These are phyloP conservation scores for Cydia fagiglandana DNA, from an alignment of 1,140 invertebrate genomes.

Conservation along the genomic window DNA sequence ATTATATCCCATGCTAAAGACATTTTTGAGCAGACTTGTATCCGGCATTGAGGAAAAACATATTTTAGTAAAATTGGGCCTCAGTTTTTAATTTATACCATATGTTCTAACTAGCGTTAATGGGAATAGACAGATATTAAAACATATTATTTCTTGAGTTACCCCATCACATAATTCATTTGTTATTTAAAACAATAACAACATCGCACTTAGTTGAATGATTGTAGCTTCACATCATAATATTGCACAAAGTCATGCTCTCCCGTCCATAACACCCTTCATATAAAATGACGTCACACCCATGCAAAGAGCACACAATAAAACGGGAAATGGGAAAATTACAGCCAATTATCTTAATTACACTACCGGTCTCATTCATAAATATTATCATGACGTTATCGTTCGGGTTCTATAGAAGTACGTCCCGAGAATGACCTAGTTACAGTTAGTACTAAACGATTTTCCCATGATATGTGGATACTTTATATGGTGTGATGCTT, in stretches of 20 bases:
- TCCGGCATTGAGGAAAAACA: too few relatives aligned
- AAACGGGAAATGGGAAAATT: conserved; percentile 26
- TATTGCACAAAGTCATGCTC: not conserved
- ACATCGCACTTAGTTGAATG: too few relatives aligned
- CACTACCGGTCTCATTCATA: conserved; percentile 22
- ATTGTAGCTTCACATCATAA: not conserved
- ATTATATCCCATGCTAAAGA: not conserved
- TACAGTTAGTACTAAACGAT: not conserved
- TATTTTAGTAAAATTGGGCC: too few relatives aligned
- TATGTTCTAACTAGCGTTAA: too few relatives aligned
- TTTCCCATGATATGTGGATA: not conserved
- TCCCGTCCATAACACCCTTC: not conserved
- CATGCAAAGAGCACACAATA: not conserved
- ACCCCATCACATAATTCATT: too few relatives aligned
- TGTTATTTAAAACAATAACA: too few relatives aligned
- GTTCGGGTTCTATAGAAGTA: not conserved
- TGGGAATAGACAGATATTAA: too few relatives aligned
- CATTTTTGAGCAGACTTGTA: too few relatives aligned
- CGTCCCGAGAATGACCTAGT: not conserved
- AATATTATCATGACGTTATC: conserved; percentile 18
- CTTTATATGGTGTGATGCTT: not conserved
- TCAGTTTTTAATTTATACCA: too few relatives aligned
- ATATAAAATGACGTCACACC: not conserved
- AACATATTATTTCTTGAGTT: too few relatives aligned
- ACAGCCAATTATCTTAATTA: conserved; percentile 5